Evolutionary conservation across 2,797 vertebrate species (phyloP).

Genomic region (Platyrinchus mystaceus): DNA sequence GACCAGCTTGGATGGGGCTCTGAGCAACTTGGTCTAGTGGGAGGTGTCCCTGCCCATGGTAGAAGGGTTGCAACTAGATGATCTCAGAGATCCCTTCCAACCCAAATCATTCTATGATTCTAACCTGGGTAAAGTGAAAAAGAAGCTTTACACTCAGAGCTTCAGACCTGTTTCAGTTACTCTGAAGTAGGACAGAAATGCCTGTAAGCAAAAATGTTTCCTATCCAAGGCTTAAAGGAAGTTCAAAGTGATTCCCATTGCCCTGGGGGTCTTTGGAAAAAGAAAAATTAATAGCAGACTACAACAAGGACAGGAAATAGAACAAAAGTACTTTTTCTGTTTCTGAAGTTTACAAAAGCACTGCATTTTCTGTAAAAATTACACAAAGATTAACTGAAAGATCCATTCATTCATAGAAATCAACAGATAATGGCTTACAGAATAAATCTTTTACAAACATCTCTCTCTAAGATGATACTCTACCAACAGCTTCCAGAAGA

Average conservation of each 20-base stretch:
- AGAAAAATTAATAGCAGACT: not conserved
- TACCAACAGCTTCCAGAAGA: not conserved
- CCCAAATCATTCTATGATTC: not conserved
- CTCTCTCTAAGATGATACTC: not conserved
- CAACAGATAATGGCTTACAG: not conserved
- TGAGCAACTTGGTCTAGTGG: not conserved
- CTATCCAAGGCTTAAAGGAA: not conserved
- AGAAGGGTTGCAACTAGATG: not conserved
- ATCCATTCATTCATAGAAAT: not conserved
- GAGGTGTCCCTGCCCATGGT: not conserved
- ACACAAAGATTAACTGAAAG: not conserved
- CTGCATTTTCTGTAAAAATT: not conserved
- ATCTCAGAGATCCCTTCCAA: not conserved
- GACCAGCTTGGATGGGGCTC: not conserved
- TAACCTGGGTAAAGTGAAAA: not conserved
- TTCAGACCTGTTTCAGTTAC: not conserved
- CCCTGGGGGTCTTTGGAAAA: not conserved
- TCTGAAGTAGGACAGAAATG: not conserved
- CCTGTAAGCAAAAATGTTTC: not conserved
- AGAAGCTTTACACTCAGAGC: not conserved
- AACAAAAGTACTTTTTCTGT: not conserved
- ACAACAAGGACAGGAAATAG: not conserved
- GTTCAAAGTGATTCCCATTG: not conserved
- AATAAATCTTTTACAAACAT: not conserved
- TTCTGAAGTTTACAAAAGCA: not conserved